These are phyloP conservation scores for Rhea americana DNA, from an alignment of 2,113 vertebrate species.

Conservation along the genomic window DNA sequence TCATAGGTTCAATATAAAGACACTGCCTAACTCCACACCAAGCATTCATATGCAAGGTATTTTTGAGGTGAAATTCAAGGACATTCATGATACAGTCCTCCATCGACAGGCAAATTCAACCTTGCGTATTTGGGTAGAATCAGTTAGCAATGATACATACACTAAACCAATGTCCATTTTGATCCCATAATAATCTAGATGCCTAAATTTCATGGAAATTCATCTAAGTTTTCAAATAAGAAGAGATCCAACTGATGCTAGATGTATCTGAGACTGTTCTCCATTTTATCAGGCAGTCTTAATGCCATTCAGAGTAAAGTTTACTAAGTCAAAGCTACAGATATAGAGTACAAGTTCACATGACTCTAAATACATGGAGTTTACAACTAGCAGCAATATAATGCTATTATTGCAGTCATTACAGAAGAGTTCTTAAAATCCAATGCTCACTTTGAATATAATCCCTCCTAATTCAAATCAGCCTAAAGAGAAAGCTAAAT, in stretches of 20 bases:
- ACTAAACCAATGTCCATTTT: neutral
- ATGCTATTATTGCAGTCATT: neutral
- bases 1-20: neutral
- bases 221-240: neutral
- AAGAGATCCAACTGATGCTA: neutral
- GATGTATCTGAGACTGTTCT: neutral
- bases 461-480: conserved; percentile 4
- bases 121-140: neutral
- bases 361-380: neutral
- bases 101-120: neutral
- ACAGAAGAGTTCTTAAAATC: conserved; percentile 2
- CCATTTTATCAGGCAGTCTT: neutral
- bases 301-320: neutral
- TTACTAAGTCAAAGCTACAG: neutral
- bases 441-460: neutral
- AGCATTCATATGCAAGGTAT: neutral
- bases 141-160: neutral
- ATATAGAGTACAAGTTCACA: neutral
- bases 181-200: neutral
- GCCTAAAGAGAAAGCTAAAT: neutral
- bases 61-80: neutral
- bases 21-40: neutral
- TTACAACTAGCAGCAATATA: neutral
- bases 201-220: neutral
- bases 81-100: neutral